Evolutionary conservation across 2,113 vertebrate species (phyloP), one percentile per base, ranked within the genome.

Genomic region (Prochilodus magdalenae): DNA sequence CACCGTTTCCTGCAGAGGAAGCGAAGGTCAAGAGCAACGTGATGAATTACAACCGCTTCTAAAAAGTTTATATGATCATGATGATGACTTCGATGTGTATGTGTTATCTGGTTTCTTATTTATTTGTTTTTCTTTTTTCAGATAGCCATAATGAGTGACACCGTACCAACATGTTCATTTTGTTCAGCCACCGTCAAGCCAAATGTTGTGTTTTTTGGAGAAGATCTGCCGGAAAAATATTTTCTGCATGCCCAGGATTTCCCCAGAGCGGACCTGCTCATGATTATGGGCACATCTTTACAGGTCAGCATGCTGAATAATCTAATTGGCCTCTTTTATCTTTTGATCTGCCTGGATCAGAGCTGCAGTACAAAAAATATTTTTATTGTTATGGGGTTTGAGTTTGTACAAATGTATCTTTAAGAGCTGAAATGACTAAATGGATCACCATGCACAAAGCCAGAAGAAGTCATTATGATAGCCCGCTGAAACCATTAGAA

Each of bases 231-330:
- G 1, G 81, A 94, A 76, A 94, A 90, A 29, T 95, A 94, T 85
- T 93, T 93, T 81, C 89, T 91, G 72, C 91, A 94, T 88, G 82
- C 88, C 0, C 66, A 89, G 84, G 94, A 95, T 84, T 95, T 95
- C 78, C 92, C 92, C 5, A 93, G 90, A 86, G 93, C 94, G 0
- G 94, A 95, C 84, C 90, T 95, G 44, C 92, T 95, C 0, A 90
- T 95, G 57, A 90, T 95, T n/a, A 95, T 95, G 94, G 94, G 94
- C 66, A 95, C 94, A 0, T 95, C 94, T 55, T 83, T 95, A 71
- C 90, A 94, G 92, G 94, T 94, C 66, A 78, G 80, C 26, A 29
- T 33, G 7, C 26, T 65, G 62, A 16, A 14, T 30, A 14, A 27
- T 65, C 5, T 16, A 30, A 24, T 24, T 3, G 14, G 29, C 26